Evolutionary conservation across 2,888 invertebrate genomes (phyloP).

Genomic region (Anthophora plumipes): DNA sequence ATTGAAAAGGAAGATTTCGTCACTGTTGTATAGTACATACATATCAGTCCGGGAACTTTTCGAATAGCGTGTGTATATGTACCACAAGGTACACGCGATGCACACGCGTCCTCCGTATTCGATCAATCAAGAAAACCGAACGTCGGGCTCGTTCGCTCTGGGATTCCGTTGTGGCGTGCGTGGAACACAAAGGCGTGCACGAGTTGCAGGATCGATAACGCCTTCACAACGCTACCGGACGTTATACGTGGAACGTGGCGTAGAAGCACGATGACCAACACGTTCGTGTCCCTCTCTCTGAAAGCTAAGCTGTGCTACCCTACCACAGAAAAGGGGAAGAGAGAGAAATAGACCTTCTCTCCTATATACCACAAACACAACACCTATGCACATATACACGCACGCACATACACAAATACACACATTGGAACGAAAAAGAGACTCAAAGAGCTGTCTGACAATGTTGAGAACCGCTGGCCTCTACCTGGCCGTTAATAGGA

Average conservation of each 20-base stretch:
- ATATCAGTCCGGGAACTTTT: no score
- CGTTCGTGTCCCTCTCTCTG: conserved; percentile 1
- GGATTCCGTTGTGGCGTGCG: conserved; percentile 19
- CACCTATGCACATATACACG: no score
- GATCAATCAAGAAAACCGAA: conserved; percentile 34
- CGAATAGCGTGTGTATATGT: no score
- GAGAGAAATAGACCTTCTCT: background rate
- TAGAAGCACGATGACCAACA: conserved; percentile 46
- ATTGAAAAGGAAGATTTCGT: no score
- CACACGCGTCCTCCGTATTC: background rate
- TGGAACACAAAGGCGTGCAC: conserved; percentile 44
- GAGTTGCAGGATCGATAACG: conserved; percentile 59
- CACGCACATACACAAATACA: background rate
- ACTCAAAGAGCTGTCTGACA: background rate
- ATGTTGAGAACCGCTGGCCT: conserved; percentile 61
- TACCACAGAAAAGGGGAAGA: background rate
- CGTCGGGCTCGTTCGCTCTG: background rate
- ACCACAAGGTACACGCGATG: background rate
- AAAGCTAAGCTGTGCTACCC: conserved; percentile 17
- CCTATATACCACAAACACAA: rapidly evolving
- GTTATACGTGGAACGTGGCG: conserved; percentile 19
- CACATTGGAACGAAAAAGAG: background rate
- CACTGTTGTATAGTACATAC: no score
- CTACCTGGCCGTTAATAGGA: conserved; percentile 67
- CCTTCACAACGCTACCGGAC: conserved; percentile 53